These are phyloP conservation scores for Periplaneta americana DNA, from an alignment of 1,140 invertebrate genomes.

Conservation along the genomic window DNA sequence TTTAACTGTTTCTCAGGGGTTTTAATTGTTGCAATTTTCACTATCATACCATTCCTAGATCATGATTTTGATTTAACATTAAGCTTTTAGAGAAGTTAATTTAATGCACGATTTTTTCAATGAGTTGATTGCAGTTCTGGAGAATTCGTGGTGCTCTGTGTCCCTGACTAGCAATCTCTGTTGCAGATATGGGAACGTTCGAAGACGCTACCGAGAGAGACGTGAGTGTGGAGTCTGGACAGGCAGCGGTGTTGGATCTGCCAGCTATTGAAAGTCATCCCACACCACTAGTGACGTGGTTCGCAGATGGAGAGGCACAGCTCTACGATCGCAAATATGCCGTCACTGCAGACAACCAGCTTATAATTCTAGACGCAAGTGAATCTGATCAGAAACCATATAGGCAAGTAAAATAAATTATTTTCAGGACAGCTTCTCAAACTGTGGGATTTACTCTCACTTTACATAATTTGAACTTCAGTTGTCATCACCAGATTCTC, in stretches of 20 bases:
- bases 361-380: slow-evolving; percentile 74
- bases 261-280: slow-evolving; percentile 79
- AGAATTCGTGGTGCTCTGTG: neutral
- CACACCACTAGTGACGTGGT: slow-evolving; percentile 76
- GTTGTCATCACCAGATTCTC: no score
- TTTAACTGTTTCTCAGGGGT: no score
- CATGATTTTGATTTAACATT: no score
- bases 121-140: no score
- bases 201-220: slow-evolving; percentile 53
- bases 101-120: no score
- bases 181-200: slow-evolving; percentile 77
- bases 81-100: no score
- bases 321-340: slow-evolving; percentile 79
- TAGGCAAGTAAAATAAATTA: slow-evolving; percentile 43
- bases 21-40: no score
- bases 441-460: no score
- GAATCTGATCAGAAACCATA: slow-evolving; percentile 66
- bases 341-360: slow-evolving; percentile 61
- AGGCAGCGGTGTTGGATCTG: slow-evolving; percentile 73
- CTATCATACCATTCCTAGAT: no score
- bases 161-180: neutral
- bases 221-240: slow-evolving; percentile 65
- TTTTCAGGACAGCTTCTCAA: neutral
- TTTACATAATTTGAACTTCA: no score
- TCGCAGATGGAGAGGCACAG: slow-evolving; percentile 60